Evolutionary conservation across 2,888 invertebrate genomes (phyloP), one percentile per base, ranked within the genome.

Genomic region (Caenorhabditis sp.): DNA sequence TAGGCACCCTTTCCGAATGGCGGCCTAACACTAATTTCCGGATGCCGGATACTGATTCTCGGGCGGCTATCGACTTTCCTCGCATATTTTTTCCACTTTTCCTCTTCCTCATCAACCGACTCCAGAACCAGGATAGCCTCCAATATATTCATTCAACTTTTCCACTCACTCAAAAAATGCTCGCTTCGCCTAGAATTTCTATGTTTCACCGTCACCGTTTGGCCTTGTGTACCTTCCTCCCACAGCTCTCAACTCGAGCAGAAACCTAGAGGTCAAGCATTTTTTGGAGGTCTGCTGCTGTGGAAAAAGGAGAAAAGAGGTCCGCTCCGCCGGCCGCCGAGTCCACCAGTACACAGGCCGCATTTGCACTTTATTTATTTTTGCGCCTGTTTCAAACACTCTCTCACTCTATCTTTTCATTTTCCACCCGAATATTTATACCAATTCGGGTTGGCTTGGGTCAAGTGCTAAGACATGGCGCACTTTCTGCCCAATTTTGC

Each of bases 291-390:
- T 32, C 50, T 60, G 37, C 28, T 56, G 56, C 60, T 24, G 64
- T 65, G 60, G 55, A 68, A 44, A 24, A 50, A 22, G 2, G 18
- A 50, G 50, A 61, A 53, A 61, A 55, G 77, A 69, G 68, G 77
- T 77, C 77, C n/a, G n/a, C n/a, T n/a, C n/a, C n/a, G n/a, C n/a
- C n/a, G n/a, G n/a, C n/a, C n/a, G n/a, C n/a, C n/a, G n/a, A n/a
- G n/a, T n/a, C n/a, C n/a, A n/a, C 76, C 6, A 6, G 58, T 32
- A 61, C 67, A 51, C 53, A 61, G 67, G 60, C 76, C 61, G 76
- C 76, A 76, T 76, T 76, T 76, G 76, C 76, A 76, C 76, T 76
- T 76, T 76, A 76, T 76, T 76, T 76, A 76, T 76, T 76, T 74
- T 76, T 76, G 76, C 76, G 76, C 76, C 67, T 76, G 76, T 76